Base-by-base conservation (phyloP, 1,140 invertebrate species). In the Belonocnema kinseyi region DNA sequence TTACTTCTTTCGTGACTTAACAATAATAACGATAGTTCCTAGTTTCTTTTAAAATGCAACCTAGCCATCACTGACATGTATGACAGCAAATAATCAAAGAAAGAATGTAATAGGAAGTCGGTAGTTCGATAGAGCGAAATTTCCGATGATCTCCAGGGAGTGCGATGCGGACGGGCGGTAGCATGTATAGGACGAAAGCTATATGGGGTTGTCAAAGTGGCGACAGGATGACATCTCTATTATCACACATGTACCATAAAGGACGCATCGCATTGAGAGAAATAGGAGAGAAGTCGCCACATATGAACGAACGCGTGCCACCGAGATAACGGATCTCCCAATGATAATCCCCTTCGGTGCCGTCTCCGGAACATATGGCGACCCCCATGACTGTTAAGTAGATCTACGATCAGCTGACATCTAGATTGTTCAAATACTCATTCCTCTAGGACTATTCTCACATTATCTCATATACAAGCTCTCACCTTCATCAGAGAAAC, bases 211-310 rank as follows among this genome's bases (percentile, higher is more conserved):
- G 87, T 88, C 87, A 88, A 88, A 88, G 81, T 77, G 76, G 77
- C 79, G 86, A 88, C 86, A 83, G 84, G 85, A 83, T 88, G 87
- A 88, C 87, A 88, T 88, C 81, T 88, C 87, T 88, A 88, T 88
- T 88, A 88, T 88, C 86, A 86, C 86, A 77, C 77, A 61, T 66
- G 72, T 76, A 66, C 26, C 61, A 66, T 66, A 66, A 66, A 66
- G 61, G 61, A 66, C 61, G 61, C 61, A 66, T 66, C 61, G 61
- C 61, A 66, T 66, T 21, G 61, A 66, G 61, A 66, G 26, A 66
- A 66, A 66, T 66, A 66, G 58, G 26, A n/a, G 61, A 66, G 33
- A 66, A 66, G 61, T 66, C 61, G 61, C 54, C 76, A 61, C 79
- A 56, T 52, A 77, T 73, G 73, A 84, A 81, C 86, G 73, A 84